Evolutionary conservation across 1,140 invertebrate genomes (phyloP), one percentile per base, ranked within the genome.

Genomic region (Oreohelix idahoensis): DNA sequence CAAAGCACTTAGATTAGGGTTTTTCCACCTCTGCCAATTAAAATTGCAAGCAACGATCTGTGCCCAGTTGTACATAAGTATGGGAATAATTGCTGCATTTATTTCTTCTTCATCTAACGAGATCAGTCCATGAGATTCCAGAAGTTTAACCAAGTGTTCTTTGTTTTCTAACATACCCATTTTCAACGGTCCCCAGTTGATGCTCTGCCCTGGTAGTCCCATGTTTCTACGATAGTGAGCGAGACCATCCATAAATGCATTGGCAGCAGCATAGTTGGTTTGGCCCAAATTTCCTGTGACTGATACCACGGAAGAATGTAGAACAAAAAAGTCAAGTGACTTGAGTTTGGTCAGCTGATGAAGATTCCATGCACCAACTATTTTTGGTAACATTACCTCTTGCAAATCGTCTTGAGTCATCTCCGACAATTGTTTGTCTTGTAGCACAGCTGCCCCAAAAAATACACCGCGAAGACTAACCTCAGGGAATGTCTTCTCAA

Each of bases 331-430:
- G 77, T 88, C 88, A 20, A 89, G 81, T 11, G 36, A 42, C 32
- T 84, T 39, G 23, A 86, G 38, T 38, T 83, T 32, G 0, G 88
- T 87, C 8, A 84, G 38, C 5, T 84, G 1, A 63, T 90, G 89
- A 1, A 89, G 66, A 80, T 90, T 90, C 87, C 87, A 90, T 1
- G 87, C 85, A 17, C 88, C 89, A 2, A 86, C 45, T 36, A 90
- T 83, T 63, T 90, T 90, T 11, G 89, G 89, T 13, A 71, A 35
- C 15, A 87, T 29, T 17, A 84, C 86, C 35, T 82, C 83, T 38
- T 49, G 35, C 35, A 90, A 79, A 36, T 83, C 79, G 15, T 87
- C 87, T 20, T 38, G 26, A 35, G 83, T 83, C 88, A 89, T 86
- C 10, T 84, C 80, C 0, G 79, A 36, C 29, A 87, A 63, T 8